phyloP scores from a whole-genome alignment of 2,888 invertebrate genomes.

The Camponotus fellah region DNA sequence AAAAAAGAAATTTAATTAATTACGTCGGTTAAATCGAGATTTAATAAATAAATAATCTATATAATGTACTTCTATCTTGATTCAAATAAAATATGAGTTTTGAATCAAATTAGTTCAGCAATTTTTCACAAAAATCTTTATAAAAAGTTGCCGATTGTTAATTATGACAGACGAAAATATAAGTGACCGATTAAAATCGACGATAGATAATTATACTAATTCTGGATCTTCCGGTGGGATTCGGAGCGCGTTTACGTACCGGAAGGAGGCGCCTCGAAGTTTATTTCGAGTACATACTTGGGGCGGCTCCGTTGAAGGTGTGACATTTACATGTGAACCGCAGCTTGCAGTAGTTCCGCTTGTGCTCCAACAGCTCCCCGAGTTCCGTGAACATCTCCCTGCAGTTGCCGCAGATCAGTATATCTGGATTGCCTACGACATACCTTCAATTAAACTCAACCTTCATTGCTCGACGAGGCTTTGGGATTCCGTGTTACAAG shows the following conservation, averaged over 20 bases:
- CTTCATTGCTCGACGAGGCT: slow-evolving; percentile 33
- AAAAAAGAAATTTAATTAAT: slow-evolving; percentile 23
- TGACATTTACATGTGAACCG: slow-evolving; percentile 91
- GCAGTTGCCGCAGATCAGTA: slow-evolving; percentile 92
- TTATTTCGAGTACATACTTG: slow-evolving; percentile 85
- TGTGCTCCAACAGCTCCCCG: slow-evolving; percentile 91
- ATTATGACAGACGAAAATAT: slow-evolving; percentile 1
- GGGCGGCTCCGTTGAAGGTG: slow-evolving; percentile 87
- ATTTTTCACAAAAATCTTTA: neutral
- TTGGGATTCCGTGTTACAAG: slow-evolving; percentile 29
- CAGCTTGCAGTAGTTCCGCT: slow-evolving; percentile 91
- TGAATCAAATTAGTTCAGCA: neutral
- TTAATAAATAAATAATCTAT: slow-evolving; percentile 33
- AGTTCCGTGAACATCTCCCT: slow-evolving; percentile 91
- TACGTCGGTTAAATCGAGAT: slow-evolving; percentile 5
- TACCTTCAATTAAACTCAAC: slow-evolving; percentile 50
- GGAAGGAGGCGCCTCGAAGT: slow-evolving; percentile 59
- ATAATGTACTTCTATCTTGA: neutral
- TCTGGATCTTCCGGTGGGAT: slow-evolving; percentile 58
- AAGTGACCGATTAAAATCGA: slow-evolving; percentile 12
- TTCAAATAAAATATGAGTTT: slow-evolving; percentile 11
- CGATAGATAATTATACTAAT: slow-evolving; percentile 45
- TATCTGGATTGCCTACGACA: slow-evolving; percentile 90
- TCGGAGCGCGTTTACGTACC: slow-evolving; percentile 63
- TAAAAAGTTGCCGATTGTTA: neutral